Evolutionary conservation across 2,888 invertebrate genomes (phyloP), one percentile per base, ranked within the genome.

Genomic region (Clepsis dumicolana): DNA sequence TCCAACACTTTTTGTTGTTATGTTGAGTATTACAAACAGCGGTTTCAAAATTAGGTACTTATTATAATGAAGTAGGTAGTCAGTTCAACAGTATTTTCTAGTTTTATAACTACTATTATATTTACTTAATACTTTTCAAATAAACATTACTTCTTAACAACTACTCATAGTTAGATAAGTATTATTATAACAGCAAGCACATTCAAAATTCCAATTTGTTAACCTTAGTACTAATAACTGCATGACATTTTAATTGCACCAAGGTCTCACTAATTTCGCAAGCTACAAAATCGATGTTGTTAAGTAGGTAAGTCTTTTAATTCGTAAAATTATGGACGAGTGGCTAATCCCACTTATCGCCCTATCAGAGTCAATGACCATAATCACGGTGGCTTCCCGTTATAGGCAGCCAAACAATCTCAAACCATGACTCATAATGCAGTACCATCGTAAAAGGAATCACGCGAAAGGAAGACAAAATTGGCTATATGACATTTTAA

Each of bases 321-420:
- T 10, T 24, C 24, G 21, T 52, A 44, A 52, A 60, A 63, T 50
- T 52, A 64, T 68, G 64, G 65, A 71, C 73, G 67, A 68, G 72
- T 78, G 76, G 79, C 73, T 77, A 76, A 77, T 71, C 70, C 72
- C 71, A 75, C 77, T 83, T 83, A 85, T 85, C 85, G 84, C 84
- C 79, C 74, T 75, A 77, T 78, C 72, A 71, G 79, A 88, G 92
- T 91, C 92, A 89, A 83, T 90, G 90, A 89, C 91, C 91, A 91
- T 83, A 82, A 81, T 79, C 76, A 78, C 79, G 63, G 66, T 35
- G 74, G 77, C 89, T 90, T 92, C 92, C 93, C 90, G 91, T 90
- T 91, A 90, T 80, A 83, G 89, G 87, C 88, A 85, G 81, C 81
- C 79, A 81, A 76, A 80, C 76, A 76, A 81, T 83, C 80, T 74